A percentile compares a stretch with the other conserved stretches of the same genome.
Evolutionary conservation across 2,797 vertebrate species (phyloP).

Genomic region (Holocentrus rufus): DNA sequence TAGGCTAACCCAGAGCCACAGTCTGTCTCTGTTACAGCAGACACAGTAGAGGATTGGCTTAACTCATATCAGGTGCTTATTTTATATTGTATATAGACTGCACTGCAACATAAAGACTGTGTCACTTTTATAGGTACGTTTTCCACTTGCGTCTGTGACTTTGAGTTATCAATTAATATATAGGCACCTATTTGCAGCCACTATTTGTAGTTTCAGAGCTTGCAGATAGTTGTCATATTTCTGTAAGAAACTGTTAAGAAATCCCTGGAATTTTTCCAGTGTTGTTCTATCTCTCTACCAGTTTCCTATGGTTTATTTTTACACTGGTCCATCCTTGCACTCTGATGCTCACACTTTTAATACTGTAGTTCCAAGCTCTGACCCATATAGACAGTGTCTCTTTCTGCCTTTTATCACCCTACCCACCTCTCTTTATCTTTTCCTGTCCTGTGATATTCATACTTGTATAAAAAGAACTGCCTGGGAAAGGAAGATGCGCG

Average conservation of each 20-base stretch:
- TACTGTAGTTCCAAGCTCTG: constrained; percentile 23
- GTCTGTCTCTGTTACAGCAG: not conserved
- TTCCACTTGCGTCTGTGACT: not conserved
- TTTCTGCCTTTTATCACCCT: constrained; percentile 32
- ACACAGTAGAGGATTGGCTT: not conserved
- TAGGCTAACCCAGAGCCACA: not conserved
- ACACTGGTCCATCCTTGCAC: not conserved
- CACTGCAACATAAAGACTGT: not conserved
- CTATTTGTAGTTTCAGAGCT: not conserved
- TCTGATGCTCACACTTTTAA: constrained; percentile 6
- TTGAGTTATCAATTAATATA: not conserved
- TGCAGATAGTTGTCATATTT: not conserved
- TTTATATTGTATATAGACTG: not conserved
- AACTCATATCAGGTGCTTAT: not conserved
- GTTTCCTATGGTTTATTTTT: not conserved
- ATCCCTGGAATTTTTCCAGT: not conserved
- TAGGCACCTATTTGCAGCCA: not conserved
- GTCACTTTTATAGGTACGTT: not conserved
- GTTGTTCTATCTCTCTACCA: not conserved
- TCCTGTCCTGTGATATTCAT: constrained; percentile 30
- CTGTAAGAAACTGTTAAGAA: not conserved
- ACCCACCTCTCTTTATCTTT: constrained; percentile 27
- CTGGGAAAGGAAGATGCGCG: constrained; percentile 19
- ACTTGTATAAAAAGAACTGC: constrained; percentile 40
- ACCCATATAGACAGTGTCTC: not conserved